Conservation (phyloP, 1,140 invertebrate species). For the Pararge aegeria region DNA sequence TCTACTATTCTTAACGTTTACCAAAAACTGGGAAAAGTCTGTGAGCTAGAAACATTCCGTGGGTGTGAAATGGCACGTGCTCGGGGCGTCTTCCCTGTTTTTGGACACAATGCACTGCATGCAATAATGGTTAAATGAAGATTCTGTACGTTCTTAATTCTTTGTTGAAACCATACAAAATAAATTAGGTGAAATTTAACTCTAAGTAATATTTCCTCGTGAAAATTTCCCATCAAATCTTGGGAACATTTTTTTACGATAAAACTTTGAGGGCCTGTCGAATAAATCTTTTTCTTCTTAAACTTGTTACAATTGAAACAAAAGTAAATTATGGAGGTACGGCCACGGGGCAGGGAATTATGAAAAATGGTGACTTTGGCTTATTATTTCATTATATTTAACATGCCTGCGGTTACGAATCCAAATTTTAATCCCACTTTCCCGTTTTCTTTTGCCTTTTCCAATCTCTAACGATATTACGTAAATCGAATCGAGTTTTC, state of each 20-base stretch:
- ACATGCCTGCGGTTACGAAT: constrained; percentile 2
- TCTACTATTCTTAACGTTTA: no score
- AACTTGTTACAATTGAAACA: constrained; percentile 69
- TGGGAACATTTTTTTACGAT: constrained; percentile 23
- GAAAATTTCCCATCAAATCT: constrained; percentile 20
- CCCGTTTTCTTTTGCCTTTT: not conserved
- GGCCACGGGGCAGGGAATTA: constrained; percentile 47
- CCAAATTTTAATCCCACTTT: not conserved
- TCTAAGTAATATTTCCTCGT: constrained; percentile 1
- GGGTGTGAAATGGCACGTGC: no score
- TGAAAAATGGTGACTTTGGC: constrained; percentile 50
- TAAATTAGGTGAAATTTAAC: constrained; percentile 1
- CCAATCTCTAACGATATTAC: not conserved
- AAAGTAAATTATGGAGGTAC: constrained; percentile 60
- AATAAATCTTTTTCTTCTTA: constrained; percentile 59
- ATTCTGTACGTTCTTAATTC: no score
- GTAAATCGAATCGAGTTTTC: not conserved
- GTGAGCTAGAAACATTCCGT: no score
- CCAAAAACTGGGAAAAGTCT: no score
- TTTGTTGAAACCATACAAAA: not conserved
- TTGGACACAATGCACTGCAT: no score
- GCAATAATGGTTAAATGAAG: no score
- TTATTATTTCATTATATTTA: constrained; percentile 35
- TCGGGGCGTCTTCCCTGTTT: no score
- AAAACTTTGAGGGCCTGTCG: constrained; percentile 34